These are phyloP conservation scores for Apogon talboti DNA, from an alignment of 2,797 vertebrate genomes.

Conservation along the genomic window DNA sequence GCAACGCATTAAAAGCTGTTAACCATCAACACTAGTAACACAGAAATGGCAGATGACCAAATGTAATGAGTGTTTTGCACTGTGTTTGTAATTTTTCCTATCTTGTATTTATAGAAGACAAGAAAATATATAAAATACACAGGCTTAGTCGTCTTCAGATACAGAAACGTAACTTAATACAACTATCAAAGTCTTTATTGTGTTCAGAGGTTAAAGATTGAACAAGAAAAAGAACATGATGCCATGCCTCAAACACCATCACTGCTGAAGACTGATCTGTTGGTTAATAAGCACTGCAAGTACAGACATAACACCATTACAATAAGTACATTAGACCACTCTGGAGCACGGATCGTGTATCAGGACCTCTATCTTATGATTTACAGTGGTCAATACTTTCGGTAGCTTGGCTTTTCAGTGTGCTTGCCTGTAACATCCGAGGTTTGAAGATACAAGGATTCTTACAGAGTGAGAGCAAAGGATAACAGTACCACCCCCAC, in stretches of 20 bases:
- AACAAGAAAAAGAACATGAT: constrained; percentile 5
- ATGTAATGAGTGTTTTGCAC: too few relatives aligned
- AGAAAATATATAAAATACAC: too few relatives aligned
- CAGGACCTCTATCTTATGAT: constrained; percentile 17
- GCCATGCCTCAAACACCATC: constrained; percentile 6
- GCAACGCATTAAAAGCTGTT: too few relatives aligned
- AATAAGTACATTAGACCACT: constrained; percentile 57
- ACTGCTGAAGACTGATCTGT: constrained; percentile 13
- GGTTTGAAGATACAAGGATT: constrained; percentile 28
- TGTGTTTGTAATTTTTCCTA: too few relatives aligned
- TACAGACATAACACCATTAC: constrained; percentile 61
- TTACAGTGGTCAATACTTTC: constrained; percentile 39
- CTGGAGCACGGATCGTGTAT: constrained; percentile 47
- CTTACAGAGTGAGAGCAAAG: constrained; percentile 22
- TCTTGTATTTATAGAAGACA: too few relatives aligned
- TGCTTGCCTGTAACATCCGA: not conserved
- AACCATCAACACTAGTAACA: too few relatives aligned
- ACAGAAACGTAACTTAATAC: not conserved
- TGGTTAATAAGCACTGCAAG: constrained; percentile 32
- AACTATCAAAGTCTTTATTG: not conserved
- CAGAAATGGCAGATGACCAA: too few relatives aligned
- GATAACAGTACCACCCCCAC: constrained; percentile 32
- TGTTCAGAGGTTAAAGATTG: constrained; percentile 10
- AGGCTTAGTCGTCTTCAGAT: too few relatives aligned
- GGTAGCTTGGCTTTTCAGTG: constrained; percentile 15